Conservation (phyloP, 1,140 invertebrate species). For the Brachionus angularis region DNA sequence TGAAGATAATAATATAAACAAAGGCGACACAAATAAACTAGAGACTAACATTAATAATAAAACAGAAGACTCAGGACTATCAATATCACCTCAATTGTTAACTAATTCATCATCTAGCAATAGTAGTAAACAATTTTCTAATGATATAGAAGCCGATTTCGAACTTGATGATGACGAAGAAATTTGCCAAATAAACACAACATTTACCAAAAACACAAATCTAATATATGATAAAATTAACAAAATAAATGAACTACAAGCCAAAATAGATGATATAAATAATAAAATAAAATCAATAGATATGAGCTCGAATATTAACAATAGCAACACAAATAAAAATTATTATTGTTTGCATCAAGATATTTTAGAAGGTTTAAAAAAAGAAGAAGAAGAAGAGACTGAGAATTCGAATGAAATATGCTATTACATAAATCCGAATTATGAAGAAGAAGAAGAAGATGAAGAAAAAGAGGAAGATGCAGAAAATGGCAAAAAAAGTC, state of each 20-base stretch:
- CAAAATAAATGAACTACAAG: conserved; percentile 33
- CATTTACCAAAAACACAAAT: conserved; percentile 3
- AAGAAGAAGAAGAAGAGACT: not conserved
- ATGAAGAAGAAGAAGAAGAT: not conserved
- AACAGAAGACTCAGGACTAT: conserved; percentile 14
- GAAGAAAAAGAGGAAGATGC: not conserved
- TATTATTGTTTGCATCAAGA: not conserved
- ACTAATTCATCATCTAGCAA: conserved; percentile 12
- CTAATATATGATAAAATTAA: conserved; percentile 34
- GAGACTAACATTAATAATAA: not conserved
- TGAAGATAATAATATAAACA: conserved; percentile 7
- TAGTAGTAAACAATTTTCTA: conserved; percentile 15
- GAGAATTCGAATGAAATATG: not conserved
- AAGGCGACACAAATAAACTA: not conserved
- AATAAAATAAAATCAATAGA: conserved; percentile 29
- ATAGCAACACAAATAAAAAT: not conserved
- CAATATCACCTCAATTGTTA: conserved; percentile 18
- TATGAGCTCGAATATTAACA: not conserved
- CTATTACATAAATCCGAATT: not conserved
- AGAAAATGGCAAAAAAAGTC: not conserved
- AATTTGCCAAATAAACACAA: conserved; percentile 17
- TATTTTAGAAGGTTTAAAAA: too few relatives aligned
- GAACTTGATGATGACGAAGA: conserved; percentile 16
- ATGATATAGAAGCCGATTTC: conserved; percentile 18
- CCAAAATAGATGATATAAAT: conserved; percentile 41